Base-by-base conservation (phyloP, 1,140 invertebrate genomes). In the Drosophila mauritiana region DNA sequence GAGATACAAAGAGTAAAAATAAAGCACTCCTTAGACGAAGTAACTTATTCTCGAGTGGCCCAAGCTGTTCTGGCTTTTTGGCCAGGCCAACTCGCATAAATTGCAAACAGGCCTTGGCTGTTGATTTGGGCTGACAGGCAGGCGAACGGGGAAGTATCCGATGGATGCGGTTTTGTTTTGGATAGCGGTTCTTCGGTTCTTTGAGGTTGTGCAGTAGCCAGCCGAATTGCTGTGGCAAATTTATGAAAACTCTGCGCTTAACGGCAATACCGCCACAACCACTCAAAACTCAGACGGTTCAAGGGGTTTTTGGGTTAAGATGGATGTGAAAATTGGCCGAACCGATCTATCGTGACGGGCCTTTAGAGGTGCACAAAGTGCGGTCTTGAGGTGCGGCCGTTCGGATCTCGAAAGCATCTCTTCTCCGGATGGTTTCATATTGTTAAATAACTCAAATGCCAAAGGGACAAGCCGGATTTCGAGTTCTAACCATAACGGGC, bases 401-500 rank as follows among this genome's bases (percentile, higher is more conserved):
- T 31, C 27, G 27, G 8, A 31, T 7, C 27, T 31, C 27, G 7
- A 31, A 8, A 31, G 31, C 7, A 31, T 31, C 8, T 39, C 37
- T 5, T 39, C 37, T 4, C 0, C 37, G 31, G 31, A 31, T 31
- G n/a, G n/a, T 7, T 27, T 27, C 45, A 15, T 27, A 39, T 54
- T 55, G 61, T 31, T 52, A 53, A 69, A 69, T 69, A 69, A 36
- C 64, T 69, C 51, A 59, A 42, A 43, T 65, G 53, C 73, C 73
- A 53, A 73, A 77, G 73, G 73, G 73, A 72, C 61, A 36, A 22
- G 43, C 69, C 25, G 37, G 64, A 70, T 70, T 57, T 52, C 51
- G 36, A 22, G 54, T 52, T 78, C 82, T 83, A 82, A 83, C 83
- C 79, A 88, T 88, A 89, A 88, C 76, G 83, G 83, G 25, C 27